Evolutionary conservation across 2,797 vertebrate species (phyloP).

Genomic region (Melanotaenia trifasciata): DNA sequence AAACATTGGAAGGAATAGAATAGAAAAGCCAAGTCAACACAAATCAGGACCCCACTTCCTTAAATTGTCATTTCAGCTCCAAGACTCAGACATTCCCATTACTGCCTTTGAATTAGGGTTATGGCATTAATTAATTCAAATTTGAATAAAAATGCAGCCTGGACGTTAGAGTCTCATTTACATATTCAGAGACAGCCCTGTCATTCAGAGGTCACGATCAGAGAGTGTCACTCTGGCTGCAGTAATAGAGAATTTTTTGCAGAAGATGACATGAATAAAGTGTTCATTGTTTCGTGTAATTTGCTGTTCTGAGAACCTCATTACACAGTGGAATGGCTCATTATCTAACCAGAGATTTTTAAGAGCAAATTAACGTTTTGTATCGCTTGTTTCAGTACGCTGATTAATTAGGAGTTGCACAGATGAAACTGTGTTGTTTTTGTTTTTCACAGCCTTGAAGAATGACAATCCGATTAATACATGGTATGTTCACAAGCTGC

Average conservation of each 20-base stretch:
- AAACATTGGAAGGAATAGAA: neutral
- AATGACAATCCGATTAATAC: no score
- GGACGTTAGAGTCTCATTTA: conserved; percentile 49
- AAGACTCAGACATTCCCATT: conserved; percentile 5
- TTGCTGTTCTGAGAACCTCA: conserved; percentile 33
- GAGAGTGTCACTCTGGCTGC: conserved; percentile 34
- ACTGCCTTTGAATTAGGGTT: conserved; percentile 42
- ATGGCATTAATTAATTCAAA: conserved; percentile 50
- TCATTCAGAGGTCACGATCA: conserved; percentile 37
- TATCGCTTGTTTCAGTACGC: neutral
- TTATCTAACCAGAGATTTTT: conserved; percentile 5
- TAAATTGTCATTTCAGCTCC: conserved; percentile 26
- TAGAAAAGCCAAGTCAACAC: conserved; percentile 1
- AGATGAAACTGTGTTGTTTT: neutral
- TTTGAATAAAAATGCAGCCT: conserved; percentile 34
- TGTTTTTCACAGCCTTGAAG: neutral
- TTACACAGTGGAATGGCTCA: conserved; percentile 29
- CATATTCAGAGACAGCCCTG: conserved; percentile 38
- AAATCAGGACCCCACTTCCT: conserved; percentile 12
- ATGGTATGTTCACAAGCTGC: neutral
- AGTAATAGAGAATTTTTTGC: conserved; percentile 14
- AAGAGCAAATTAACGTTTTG: conserved; percentile 20
- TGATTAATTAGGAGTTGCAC: neutral
- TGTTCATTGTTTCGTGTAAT: conserved; percentile 43
- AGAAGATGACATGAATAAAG: conserved; percentile 36